Evolutionary conservation across 2,113 vertebrate genomes (phyloP).

Genomic region (Donacobius atricapilla): DNA sequence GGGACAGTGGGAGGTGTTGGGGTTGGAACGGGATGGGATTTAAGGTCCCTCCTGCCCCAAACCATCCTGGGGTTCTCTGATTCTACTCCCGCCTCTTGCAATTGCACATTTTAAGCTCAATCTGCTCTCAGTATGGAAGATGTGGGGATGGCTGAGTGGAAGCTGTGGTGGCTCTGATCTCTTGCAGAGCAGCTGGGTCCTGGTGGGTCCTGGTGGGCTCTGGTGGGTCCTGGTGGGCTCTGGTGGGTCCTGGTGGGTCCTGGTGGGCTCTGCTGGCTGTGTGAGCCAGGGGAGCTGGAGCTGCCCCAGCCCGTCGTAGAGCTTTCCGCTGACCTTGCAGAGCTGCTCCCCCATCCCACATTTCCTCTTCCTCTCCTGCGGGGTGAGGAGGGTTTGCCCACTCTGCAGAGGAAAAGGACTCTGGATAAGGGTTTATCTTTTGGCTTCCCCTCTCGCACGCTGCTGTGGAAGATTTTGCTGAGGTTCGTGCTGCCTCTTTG

Average conservation of each 20-base stretch:
- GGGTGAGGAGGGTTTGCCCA: not conserved
- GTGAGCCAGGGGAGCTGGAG: not conserved
- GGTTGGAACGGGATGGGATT: not conserved
- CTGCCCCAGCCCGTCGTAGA: not conserved
- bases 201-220: not conserved
- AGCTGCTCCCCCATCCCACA: not conserved
- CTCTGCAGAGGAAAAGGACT: not conserved
- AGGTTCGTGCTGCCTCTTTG: accelerated
- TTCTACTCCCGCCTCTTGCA: not conserved
- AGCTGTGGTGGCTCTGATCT: not conserved
- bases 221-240: too few species aligned
- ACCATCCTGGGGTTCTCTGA: not conserved
- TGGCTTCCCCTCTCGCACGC: not conserved
- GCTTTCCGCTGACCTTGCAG: not conserved
- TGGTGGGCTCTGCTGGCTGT: not conserved
- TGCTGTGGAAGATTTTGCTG: not conserved
- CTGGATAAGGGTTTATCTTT: not conserved
- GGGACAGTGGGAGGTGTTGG: accelerated
- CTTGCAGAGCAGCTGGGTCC: not conserved
- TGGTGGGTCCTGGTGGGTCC: not conserved
- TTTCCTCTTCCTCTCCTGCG: not conserved
- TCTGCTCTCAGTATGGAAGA: accelerated
- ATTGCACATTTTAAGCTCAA: accelerated
- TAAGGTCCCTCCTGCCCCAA: not conserved
- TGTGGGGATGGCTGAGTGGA: not conserved